phyloP scores from a whole-genome alignment of 2,888 invertebrate genomes.

The Graphium colonna region DNA sequence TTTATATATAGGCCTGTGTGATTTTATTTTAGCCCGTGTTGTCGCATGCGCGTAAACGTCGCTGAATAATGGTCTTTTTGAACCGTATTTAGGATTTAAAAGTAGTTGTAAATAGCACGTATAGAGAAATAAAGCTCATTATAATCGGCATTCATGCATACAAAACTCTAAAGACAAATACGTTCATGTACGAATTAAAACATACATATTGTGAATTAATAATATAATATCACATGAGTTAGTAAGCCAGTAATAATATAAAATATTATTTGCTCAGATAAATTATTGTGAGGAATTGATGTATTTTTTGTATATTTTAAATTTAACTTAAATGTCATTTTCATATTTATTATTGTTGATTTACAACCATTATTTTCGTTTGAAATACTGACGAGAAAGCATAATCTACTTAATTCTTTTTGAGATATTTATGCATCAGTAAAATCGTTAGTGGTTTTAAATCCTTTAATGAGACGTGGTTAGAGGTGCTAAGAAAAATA shows the following conservation, averaged over 20 bases:
- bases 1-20: constrained; percentile 7
- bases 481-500: constrained; percentile 71
- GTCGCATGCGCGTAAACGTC: background rate
- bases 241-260: background rate
- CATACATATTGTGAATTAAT: constrained; percentile 5
- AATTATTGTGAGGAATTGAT: constrained; percentile 31
- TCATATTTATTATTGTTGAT: too few relatives aligned
- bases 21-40: constrained; percentile 11
- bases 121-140: constrained; percentile 4
- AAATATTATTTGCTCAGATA: constrained; percentile 31
- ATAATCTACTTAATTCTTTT: too few relatives aligned
- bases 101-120: constrained; percentile 27
- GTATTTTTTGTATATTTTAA: too few relatives aligned
- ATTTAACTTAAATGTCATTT: too few relatives aligned
- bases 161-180: background rate
- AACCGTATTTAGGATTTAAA: constrained; percentile 11
- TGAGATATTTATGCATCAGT: constrained; percentile 12
- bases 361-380: too few relatives aligned
- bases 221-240: background rate
- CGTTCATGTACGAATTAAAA: constrained; percentile 6
- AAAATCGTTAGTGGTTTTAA: background rate
- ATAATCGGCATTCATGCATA: background rate
- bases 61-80: constrained; percentile 1
- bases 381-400: too few relatives aligned
- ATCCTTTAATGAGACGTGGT: constrained; percentile 41